Conservation (phyloP, 2,888 invertebrate genomes). For the Calliopum simillimum region DNA sequence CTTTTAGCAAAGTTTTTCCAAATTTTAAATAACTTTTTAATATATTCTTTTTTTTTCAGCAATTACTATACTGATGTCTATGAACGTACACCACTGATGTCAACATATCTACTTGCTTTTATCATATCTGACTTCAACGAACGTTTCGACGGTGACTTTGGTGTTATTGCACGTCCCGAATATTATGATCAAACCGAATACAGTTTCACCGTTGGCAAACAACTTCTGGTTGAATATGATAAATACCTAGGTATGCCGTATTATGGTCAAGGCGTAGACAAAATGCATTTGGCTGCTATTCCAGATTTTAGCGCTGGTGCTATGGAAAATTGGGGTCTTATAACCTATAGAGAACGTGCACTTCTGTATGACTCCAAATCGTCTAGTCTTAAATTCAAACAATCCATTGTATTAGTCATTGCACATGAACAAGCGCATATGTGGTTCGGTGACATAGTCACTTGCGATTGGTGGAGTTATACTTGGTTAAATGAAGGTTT, state of each 20-base stretch:
- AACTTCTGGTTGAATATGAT: constrained; percentile 69
- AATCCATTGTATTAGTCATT: constrained; percentile 72
- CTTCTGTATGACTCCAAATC: constrained; percentile 74
- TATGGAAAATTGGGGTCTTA: constrained; percentile 93
- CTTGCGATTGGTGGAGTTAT: constrained; percentile 70
- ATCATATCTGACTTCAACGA: constrained; percentile 73
- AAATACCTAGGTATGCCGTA: constrained; percentile 73
- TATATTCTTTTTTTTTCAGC: constrained; percentile 28
- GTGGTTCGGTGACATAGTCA: constrained; percentile 76
- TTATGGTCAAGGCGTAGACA: constrained; percentile 71
- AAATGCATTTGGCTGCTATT: constrained; percentile 87
- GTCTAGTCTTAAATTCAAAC: constrained; percentile 72
- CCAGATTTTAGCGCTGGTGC: constrained; percentile 87
- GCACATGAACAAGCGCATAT: constrained; percentile 72
- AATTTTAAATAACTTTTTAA: too few relatives aligned
- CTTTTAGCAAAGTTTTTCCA: too few relatives aligned
- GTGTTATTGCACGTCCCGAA: constrained; percentile 77
- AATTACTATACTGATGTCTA: constrained; percentile 55
- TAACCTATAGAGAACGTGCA: constrained; percentile 82
- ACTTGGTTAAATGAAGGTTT: constrained; percentile 77
- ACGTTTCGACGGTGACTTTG: constrained; percentile 51
- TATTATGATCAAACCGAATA: constrained; percentile 76
- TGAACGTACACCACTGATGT: constrained; percentile 73
- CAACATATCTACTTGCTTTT: constrained; percentile 85
- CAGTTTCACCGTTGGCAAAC: constrained; percentile 73